Conservation (phyloP, 1,140 invertebrate species). For the Lineus longissimus region DNA sequence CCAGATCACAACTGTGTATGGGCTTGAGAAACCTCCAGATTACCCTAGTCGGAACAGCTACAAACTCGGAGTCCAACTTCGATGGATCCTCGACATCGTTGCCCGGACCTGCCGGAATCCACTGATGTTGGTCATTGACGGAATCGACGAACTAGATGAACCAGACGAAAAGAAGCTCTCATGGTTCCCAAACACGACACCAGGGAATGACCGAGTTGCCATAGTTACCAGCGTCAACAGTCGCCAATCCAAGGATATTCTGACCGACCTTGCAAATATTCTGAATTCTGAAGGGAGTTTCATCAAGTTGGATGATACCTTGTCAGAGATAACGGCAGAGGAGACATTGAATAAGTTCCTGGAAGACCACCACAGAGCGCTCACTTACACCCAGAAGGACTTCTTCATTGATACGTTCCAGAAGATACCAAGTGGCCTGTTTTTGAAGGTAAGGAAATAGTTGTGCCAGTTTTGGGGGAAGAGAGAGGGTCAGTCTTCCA, state of each 20-base stretch:
- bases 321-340: background rate
- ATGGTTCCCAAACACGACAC: conserved; percentile 1
- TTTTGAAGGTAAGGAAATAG: background rate
- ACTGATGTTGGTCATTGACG: background rate
- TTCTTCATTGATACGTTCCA: background rate
- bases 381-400: background rate
- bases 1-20: too few relatives aligned
- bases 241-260: background rate
- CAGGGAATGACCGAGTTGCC: background rate
- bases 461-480: too few relatives aligned
- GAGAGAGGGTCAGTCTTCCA: too few relatives aligned
- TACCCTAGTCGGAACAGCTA: too few relatives aligned
- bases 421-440: background rate
- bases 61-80: too few relatives aligned
- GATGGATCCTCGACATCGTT: too few relatives aligned
- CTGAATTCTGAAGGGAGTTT: background rate
- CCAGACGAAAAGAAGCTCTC: background rate
- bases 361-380: background rate
- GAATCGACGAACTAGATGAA: background rate
- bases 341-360: background rate
- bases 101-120: too few relatives aligned
- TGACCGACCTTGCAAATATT: background rate
- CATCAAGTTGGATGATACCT: background rate
- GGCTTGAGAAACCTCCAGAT: too few relatives aligned
- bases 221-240: background rate